A percentile compares a stretch with the other conserved stretches of the same genome.
Evolutionary conservation across 2,888 invertebrate species (phyloP).

Genomic region (Cosmia trapezina): DNA sequence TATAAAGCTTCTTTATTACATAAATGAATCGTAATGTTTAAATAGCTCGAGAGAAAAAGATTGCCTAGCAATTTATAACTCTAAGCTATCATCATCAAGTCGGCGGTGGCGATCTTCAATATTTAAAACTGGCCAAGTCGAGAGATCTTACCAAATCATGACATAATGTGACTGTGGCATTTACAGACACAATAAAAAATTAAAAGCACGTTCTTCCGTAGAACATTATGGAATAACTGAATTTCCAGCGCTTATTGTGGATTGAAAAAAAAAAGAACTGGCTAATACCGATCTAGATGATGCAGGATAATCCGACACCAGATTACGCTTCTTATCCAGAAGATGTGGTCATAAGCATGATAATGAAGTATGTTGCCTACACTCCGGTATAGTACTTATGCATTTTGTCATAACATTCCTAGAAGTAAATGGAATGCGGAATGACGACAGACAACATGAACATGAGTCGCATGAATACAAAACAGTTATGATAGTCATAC

Average conservation of each 20-base stretch:
- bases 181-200: neutral
- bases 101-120: neutral
- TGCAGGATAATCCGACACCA: neutral
- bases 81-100: conserved; percentile 21
- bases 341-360: conserved; percentile 7
- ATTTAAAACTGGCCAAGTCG: conserved; percentile 11
- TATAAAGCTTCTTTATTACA: conserved; percentile 63
- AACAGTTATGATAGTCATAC: conserved; percentile 76
- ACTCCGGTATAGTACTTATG: conserved; percentile 48
- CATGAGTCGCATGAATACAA: conserved; percentile 81
- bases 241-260: neutral
- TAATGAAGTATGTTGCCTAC: conserved; percentile 6
- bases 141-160: conserved; percentile 13
- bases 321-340: neutral
- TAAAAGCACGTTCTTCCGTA: neutral
- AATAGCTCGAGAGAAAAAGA: conserved; percentile 10
- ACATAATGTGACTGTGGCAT: neutral
- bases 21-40: conserved; percentile 44
- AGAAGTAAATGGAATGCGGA: conserved; percentile 84
- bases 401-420: conserved; percentile 77
- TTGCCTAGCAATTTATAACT: conserved; percentile 16
- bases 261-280: neutral
- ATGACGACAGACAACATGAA: conserved; percentile 80
- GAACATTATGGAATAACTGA: no score
- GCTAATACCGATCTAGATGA: neutral